A percentile compares a stretch with the other conserved stretches of the same genome.
Conservation (phyloP, 2,113 vertebrate species). For the Thunnus maccoyii region DNA sequence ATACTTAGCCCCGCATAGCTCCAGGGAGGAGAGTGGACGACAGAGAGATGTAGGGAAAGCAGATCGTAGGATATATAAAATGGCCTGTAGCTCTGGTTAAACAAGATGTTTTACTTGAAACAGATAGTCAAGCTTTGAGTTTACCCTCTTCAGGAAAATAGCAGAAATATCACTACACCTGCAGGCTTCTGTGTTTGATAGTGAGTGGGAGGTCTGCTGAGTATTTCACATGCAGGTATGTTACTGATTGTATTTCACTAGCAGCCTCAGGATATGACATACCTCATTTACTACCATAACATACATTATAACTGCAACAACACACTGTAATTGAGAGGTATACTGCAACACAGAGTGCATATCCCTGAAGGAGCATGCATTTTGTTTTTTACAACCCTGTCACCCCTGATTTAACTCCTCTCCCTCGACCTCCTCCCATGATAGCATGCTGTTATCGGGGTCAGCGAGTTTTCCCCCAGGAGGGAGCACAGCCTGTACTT, state of each 20-base stretch:
- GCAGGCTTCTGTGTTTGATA: conserved; percentile 20
- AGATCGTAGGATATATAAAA: neutral
- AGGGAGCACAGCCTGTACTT: conserved; percentile 24
- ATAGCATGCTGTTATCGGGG: neutral
- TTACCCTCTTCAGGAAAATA: conserved; percentile 32
- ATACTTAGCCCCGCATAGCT: conserved; percentile 2
- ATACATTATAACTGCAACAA: neutral
- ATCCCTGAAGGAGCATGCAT: neutral
- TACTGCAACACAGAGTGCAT: neutral
- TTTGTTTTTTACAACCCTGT: neutral
- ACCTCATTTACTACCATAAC: neutral
- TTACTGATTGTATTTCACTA: conserved; percentile 24
- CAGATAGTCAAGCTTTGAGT: conserved; percentile 4
- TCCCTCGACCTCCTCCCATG: conserved; percentile 5
- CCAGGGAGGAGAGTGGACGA: neutral
- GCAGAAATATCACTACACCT: neutral
- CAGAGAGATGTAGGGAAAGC: neutral
- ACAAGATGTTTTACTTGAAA: conserved; percentile 25
- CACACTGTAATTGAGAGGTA: neutral
- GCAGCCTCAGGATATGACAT: conserved; percentile 5
- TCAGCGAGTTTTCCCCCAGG: conserved; percentile 21
- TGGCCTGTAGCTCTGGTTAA: conserved; percentile 19
- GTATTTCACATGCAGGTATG: conserved; percentile 31
- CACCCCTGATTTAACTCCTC: conserved; percentile 1
- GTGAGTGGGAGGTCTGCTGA: neutral